Evolutionary conservation across 2,113 vertebrate genomes (phyloP), one percentile per base, ranked within the genome.

Genomic region (Sceloporus tristichus): DNA sequence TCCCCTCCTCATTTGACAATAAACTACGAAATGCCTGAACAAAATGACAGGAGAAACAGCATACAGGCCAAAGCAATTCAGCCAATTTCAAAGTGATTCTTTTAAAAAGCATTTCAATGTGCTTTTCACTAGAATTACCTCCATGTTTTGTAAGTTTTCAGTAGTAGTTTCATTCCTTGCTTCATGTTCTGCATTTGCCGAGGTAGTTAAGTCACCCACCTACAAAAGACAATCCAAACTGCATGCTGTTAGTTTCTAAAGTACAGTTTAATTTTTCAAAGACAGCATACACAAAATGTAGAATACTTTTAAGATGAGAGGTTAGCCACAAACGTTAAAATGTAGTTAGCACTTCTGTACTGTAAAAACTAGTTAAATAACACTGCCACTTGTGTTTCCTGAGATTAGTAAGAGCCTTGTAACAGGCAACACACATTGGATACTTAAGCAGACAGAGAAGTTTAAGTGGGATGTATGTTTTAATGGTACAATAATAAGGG

Each of bases 191-290:
- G 88, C 79, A 85, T 94, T 91, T 84, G 84, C 85, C 94, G 92
- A 95, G 93, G 93, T 89, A 94, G 94, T 90, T 96, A 84, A 92
- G 89, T 95, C 81, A 91, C 88, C 82, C 83, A 91, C 90, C 96
- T 97, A 87, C 34, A 93, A 23, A 53, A 53, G 1, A 71, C 6
- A 91, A 40, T 18, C 0, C 16, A 89, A 0, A 84, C 4, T 85
- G 82, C 81, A 94, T 23, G 77, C 53, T 89, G 87, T 56, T 65
- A 14, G 68, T 80, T 93, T 84, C 73, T 79, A 38, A 14, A 84
- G 54, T 82, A 18, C 4, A 78, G 29, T 48, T 92, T 79, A 2
- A 74, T 85, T 71, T 56, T 92, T 84, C 70, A 88, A 74, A 84
- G 66, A 5, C 84, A 25, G 66, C 23, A 68, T 68, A 68, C 14